Base-by-base conservation (phyloP, 1,140 invertebrate genomes). In the Pararge aegeria region DNA sequence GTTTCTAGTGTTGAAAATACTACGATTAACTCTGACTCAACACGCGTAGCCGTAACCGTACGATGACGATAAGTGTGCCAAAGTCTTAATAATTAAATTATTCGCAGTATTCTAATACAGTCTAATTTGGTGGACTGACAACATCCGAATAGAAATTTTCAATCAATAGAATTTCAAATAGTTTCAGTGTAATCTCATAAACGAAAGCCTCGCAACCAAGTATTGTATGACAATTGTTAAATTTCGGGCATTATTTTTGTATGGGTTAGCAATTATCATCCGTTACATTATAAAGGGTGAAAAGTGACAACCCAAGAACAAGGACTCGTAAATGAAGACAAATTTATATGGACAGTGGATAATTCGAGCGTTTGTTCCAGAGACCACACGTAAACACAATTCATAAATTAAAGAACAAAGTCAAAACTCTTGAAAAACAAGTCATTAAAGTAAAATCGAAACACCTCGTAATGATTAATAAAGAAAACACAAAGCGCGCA, bases 391-490 rank as follows among this genome's bases (percentile, higher is more conserved):
- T 66, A 76, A 76, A 84, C 81, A 80, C 76, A 83, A 78, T 85
- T 82, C 76, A 88, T 86, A 80, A 75, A 81, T 80, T 81, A 69
- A 78, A 75, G 63, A 77, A 81, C 68, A 78, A 75, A 60, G 70
- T 80, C 75, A 79, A 78, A 53, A 20, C 68, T 71, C 66, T 77
- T 63, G 61, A 70, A 61, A 80, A 80, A 81, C 71, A 78, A 70
- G 70, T 72, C 73, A 80, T 68, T 78, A 81, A 29, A 49, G 13
- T 29, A 49, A 24, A 42, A 49, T 29, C 75, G 64, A 75, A 73
- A 46, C 66, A 64, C 67, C 50, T 56, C 42, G 68, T 55, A 59
- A 37, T 55, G 54, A 68, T 63, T 57, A 65, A 57, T 12, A 34
- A 34, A 34, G 12, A 34, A 69, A 66, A 68, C 61, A 63, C 42